Evolutionary conservation across 2,888 invertebrate species (phyloP).

Genomic region (Carabus problematicus): DNA sequence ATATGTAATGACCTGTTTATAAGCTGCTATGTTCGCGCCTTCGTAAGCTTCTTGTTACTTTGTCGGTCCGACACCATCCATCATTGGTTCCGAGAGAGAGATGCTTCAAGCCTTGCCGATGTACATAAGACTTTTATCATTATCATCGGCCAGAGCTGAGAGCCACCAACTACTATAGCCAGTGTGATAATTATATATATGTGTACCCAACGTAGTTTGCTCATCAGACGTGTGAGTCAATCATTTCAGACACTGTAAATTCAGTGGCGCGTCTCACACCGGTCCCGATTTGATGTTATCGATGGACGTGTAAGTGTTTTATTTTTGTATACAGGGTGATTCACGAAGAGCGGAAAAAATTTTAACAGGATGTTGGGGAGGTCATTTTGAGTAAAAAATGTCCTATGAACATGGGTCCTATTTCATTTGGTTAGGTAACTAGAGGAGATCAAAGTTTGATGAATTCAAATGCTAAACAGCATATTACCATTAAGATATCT

Average conservation of each 20-base stretch:
- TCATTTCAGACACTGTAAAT: background rate
- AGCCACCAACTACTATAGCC: background rate
- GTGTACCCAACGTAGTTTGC: slow-evolving; percentile 5
- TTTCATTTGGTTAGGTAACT: no score
- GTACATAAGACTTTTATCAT: background rate
- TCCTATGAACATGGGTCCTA: no score
- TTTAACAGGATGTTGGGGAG: no score
- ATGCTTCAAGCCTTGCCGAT: background rate
- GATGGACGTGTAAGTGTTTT: background rate
- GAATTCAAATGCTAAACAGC: no score
- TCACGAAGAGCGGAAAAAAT: no score
- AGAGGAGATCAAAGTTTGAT: no score
- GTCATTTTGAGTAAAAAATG: no score
- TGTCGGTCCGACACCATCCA: slow-evolving; percentile 6
- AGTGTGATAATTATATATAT: slow-evolving; percentile 13
- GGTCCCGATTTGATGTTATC: slow-evolving; percentile 1
- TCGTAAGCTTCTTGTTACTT: background rate
- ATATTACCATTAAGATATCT: no score
- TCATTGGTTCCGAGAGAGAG: background rate
- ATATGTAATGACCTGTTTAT: slow-evolving; percentile 42
- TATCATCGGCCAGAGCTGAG: slow-evolving; percentile 13
- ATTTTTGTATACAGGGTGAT: no score
- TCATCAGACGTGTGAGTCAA: slow-evolving; percentile 13
- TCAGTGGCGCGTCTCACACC: slow-evolving; percentile 4
- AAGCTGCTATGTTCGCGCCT: slow-evolving; percentile 15